phyloP scores from a whole-genome alignment of 2,888 invertebrate genomes.

The Hoplodrina blanda region DNA sequence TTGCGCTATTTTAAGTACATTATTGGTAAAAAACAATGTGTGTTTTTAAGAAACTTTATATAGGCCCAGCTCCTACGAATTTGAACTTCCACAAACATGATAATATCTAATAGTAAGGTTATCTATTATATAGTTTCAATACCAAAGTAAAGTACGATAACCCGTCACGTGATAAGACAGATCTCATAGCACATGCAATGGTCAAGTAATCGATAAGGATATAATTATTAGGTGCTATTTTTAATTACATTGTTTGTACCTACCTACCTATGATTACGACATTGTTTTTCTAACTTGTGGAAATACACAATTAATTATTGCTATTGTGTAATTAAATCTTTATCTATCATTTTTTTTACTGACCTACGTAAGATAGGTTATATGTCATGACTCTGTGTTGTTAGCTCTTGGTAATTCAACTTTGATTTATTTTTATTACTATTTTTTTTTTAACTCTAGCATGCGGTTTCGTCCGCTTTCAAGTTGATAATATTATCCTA shows the following conservation, averaged over 20 bases:
- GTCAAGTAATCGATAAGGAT: conserved; percentile 14
- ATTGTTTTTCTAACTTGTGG: conserved; percentile 3
- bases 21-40: too few relatives aligned
- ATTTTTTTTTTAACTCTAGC: too few relatives aligned
- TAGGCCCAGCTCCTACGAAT: not conserved
- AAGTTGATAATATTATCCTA: too few relatives aligned
- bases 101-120: not conserved
- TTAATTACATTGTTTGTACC: conserved; percentile 1
- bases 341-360: not conserved
- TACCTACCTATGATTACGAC: conserved; percentile 1
- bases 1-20: too few relatives aligned
- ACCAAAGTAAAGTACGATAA: conserved; percentile 25
- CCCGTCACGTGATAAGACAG: conserved; percentile 28
- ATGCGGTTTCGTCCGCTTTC: too few relatives aligned
- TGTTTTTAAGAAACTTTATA: not conserved
- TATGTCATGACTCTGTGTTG: not conserved
- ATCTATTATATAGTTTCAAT: conserved; percentile 1
- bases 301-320: not conserved
- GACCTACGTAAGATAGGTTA: not conserved
- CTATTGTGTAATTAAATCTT: conserved; percentile 3
- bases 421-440: too few relatives aligned
- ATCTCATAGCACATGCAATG: not conserved
- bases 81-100: not conserved
- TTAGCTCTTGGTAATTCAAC: too few relatives aligned
- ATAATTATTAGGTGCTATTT: not conserved